Evolutionary conservation across 35 echinoderm and acorn worm species (phyloP), one percentile per base, ranked within the genome.

Genomic region (Ptychodera flava): DNA sequence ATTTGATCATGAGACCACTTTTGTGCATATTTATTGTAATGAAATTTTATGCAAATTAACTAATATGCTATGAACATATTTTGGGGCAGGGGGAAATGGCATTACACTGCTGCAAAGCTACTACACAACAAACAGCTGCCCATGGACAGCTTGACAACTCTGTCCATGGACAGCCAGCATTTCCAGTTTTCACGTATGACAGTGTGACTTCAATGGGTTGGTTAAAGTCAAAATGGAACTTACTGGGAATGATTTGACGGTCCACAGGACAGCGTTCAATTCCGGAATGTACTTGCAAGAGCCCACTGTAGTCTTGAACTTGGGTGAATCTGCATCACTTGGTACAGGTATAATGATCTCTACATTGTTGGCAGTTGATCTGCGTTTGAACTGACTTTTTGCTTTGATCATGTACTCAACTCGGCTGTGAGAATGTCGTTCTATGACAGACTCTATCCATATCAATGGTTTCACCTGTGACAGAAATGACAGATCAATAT

Each of bases 341-440:
- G 96, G 96, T 30, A 99, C 96, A 0, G 96, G 90, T 34, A 99
- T 99, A 31, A 94, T 88, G 36, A 99, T 91, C 79, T 99, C 96
- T 0, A 99, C 96, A 31, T 99, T 99, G 90, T 99, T 99, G 12
- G 96, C 96, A 1, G 96, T 99, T 0, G 96, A 99, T 1, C 96
- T 80, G 31, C 96, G 82, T 80, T 99, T 99, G 88, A 99, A 99
- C 79, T 99, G 96, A 81, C 93, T 94, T 83, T 99, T 99, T 29
- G 96, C 96, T 81, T 99, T 99, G 77, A 99, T 92, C 96, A 99
- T 99, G 93, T 99, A 99, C 83, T 99, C 96, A 53, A 99, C 96
- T 28, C 96, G 92, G 33, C 92, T 94, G 86, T 99, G 96, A 29
- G 96, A 94, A 77, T 99, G 96, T 78, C 88, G 89, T 88, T 99